A percentile compares a stretch with the other conserved stretches of the same genome.
These are phyloP conservation scores for Cartodere bifasciata DNA, from an alignment of 2,888 invertebrate genomes.

Conservation along the genomic window DNA sequence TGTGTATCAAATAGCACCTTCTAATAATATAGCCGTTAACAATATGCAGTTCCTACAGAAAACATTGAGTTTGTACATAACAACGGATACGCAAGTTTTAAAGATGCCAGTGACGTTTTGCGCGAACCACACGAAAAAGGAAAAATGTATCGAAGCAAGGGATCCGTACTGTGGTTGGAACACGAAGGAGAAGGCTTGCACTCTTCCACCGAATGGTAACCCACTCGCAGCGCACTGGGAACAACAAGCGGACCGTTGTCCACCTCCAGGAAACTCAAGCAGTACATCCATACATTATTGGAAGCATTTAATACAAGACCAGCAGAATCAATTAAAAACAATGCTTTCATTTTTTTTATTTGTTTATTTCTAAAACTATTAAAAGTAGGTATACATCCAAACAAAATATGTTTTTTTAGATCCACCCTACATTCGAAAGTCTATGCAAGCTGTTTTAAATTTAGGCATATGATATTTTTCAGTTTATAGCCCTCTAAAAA, in stretches of 20 bases:
- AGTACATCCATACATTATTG: too few species aligned
- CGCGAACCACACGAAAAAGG: conserved; percentile 54
- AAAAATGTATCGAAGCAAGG: conserved; percentile 67
- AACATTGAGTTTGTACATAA: conserved; percentile 69
- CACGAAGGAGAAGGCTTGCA: conserved; percentile 58
- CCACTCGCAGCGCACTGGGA: conserved; percentile 55
- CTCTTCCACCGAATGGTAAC: conserved; percentile 52
- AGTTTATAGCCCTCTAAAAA: too few species aligned
- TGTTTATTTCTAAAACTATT: too few species aligned
- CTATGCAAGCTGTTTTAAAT: too few species aligned
- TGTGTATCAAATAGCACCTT: conserved; percentile 59
- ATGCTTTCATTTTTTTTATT: too few species aligned
- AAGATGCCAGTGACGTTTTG: conserved; percentile 72
- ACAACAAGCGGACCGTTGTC: conserved; percentile 62
- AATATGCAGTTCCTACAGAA: conserved; percentile 69
- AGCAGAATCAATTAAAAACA: too few species aligned
- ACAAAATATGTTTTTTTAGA: too few species aligned
- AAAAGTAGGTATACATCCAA: too few species aligned
- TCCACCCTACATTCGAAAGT: too few species aligned
- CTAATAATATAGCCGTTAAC: conserved; percentile 42
- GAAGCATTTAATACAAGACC: too few species aligned
- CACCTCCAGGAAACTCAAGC: too few species aligned
- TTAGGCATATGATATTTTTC: too few species aligned
- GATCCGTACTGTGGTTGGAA: conserved; percentile 97
- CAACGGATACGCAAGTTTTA: conserved; percentile 52